phyloP scores from a whole-genome alignment of 2,888 invertebrate genomes.

The Drosophila putrida region DNA sequence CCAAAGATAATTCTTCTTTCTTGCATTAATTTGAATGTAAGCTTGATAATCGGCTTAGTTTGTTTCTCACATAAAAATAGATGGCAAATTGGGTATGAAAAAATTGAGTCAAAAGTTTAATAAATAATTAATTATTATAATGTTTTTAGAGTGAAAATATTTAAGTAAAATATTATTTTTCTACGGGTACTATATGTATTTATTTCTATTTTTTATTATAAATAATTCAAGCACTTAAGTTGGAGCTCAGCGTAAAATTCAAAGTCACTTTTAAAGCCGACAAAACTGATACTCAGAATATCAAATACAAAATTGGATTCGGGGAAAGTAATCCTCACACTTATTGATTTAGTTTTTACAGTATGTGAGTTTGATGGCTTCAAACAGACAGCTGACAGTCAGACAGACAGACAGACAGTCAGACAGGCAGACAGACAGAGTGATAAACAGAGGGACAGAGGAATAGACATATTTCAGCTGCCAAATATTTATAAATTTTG shows the following conservation, averaged over 20 bases:
- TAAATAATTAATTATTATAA: not conserved
- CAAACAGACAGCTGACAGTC: not conserved
- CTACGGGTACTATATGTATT: not conserved
- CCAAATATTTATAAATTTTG: slow-evolving; percentile 10
- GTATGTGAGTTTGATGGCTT: not conserved
- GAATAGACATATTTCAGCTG: not conserved
- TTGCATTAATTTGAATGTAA: no score
- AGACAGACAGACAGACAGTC: not conserved
- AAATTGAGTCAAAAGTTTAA: no score
- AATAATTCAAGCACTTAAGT: not conserved
- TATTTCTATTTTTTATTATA: not conserved
- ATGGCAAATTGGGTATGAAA: no score
- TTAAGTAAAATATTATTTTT: no score
- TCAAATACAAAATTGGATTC: not conserved
- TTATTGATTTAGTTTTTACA: not conserved
- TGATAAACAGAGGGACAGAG: not conserved
- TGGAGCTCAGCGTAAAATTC: not conserved
- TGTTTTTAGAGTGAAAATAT: not conserved
- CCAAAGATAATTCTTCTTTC: no score
- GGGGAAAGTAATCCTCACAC: not conserved
- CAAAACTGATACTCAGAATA: not conserved
- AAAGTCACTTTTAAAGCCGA: not conserved
- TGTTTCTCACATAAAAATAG: no score
- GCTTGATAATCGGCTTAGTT: no score
- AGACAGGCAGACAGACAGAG: not conserved